These are phyloP conservation scores for Drosophila setosimentum DNA, from an alignment of 2,888 invertebrate genomes.

Conservation along the genomic window DNA sequence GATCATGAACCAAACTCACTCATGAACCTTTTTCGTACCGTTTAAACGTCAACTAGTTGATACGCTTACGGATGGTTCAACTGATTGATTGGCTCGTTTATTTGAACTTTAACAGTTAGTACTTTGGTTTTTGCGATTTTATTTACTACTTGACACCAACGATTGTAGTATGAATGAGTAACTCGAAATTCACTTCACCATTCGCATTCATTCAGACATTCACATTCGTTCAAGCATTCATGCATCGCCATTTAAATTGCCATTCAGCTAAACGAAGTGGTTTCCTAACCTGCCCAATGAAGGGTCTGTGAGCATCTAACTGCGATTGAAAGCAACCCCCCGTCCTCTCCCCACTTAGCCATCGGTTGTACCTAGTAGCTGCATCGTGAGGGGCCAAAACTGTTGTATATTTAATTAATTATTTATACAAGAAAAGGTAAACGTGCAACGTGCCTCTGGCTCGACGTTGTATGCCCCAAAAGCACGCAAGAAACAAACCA, in stretches of 20 bases:
- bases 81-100: background rate
- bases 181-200: constrained; percentile 28
- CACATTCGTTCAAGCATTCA: constrained; percentile 32
- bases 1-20: background rate
- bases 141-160: constrained; percentile 26
- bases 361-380: background rate
- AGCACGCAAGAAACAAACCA: constrained; percentile 52
- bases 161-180: constrained; percentile 14
- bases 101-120: background rate
- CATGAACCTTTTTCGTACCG: background rate
- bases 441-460: constrained; percentile 57
- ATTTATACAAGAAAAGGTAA: constrained; percentile 79
- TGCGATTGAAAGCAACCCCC: constrained; percentile 41
- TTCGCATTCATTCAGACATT: constrained; percentile 40
- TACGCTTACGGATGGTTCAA: background rate
- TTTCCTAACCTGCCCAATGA: constrained; percentile 60
- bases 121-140: background rate
- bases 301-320: constrained; percentile 54
- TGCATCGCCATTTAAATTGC: constrained; percentile 41
- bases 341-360: background rate
- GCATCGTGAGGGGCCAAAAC: constrained; percentile 47
- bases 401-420: constrained; percentile 80
- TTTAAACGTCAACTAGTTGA: background rate
- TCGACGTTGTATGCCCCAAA: constrained; percentile 33
- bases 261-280: constrained; percentile 67